Conservation (phyloP, 2,797 vertebrate species). For the Yasuhikotakia modesta region DNA sequence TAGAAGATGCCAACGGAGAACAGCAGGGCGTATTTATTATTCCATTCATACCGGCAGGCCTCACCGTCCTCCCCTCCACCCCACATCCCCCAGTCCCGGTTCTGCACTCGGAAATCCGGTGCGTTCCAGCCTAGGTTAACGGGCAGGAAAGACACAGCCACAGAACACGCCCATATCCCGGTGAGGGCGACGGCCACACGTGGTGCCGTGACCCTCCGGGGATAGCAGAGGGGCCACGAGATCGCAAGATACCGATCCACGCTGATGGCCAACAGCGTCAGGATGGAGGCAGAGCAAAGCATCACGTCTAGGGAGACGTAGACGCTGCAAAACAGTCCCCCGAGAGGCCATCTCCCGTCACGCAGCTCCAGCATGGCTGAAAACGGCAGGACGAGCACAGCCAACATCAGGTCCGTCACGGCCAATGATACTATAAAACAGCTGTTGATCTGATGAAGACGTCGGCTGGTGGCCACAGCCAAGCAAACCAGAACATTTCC, state of each 20-base stretch:
- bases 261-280: constrained; percentile 91
- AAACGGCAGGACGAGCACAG: constrained; percentile 89
- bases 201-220: constrained; percentile 77
- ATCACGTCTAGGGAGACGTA: constrained; percentile 90
- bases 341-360: constrained; percentile 78
- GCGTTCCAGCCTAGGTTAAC: constrained; percentile 94
- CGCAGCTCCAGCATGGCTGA: constrained; percentile 84
- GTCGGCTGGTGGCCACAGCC: constrained; percentile 84
- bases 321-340: constrained; percentile 84
- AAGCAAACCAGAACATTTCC: constrained; percentile 92
- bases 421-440: constrained; percentile 92
- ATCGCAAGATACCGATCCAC: constrained; percentile 90
- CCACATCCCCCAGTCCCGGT: constrained; percentile 70
- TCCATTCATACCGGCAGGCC: constrained; percentile 85
- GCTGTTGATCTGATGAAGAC: constrained; percentile 84
- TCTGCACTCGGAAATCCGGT: constrained; percentile 72
- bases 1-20: constrained; percentile 85
- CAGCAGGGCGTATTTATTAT: constrained; percentile 82
- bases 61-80: constrained; percentile 59
- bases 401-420: constrained; percentile 88
- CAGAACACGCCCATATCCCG: constrained; percentile 85
- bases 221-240: constrained; percentile 85
- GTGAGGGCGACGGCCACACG: constrained; percentile 79
- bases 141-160: constrained; percentile 86
- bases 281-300: constrained; percentile 91